Conservation (phyloP, 2,888 invertebrate genomes). For the Chydorus sphaericus region DNA sequence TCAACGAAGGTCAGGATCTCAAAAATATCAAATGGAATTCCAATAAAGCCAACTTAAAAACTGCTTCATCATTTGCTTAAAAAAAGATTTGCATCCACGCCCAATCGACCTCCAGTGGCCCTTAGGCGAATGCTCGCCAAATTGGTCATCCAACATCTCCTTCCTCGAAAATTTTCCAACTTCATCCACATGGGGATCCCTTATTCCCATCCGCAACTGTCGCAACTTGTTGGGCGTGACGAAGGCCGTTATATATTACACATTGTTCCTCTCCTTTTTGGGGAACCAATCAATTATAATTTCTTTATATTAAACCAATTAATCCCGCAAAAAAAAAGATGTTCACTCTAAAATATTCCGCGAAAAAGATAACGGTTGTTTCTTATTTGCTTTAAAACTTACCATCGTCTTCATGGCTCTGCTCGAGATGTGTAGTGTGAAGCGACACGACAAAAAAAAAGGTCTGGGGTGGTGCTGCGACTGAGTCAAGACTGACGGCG, state of each 20-base stretch:
- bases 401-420: neutral
- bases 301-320: neutral
- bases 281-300: neutral
- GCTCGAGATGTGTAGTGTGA: too few species aligned
- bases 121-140: neutral
- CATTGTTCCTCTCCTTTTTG: neutral
- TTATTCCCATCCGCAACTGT: neutral
- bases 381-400: too few species aligned
- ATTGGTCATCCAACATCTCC: neutral
- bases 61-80: too few species aligned
- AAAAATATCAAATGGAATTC: neutral
- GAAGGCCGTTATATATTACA: neutral
- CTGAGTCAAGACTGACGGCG: neutral
- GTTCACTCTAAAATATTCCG: neutral
- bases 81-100: neutral
- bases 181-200: neutral
- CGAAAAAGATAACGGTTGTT: neutral
- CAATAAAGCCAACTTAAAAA: neutral
- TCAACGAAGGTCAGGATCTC: neutral
- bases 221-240: neutral
- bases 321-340: too few species aligned
- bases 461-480: slow-evolving; percentile 2
- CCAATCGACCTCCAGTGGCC: slow-evolving; percentile 2
- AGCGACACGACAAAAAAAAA: too few species aligned
- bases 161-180: neutral